Percentiles rank a stretch among this genome's conserved stretches.
Conservation (phyloP, 2,797 vertebrate species). For the Meda fulgida region DNA sequence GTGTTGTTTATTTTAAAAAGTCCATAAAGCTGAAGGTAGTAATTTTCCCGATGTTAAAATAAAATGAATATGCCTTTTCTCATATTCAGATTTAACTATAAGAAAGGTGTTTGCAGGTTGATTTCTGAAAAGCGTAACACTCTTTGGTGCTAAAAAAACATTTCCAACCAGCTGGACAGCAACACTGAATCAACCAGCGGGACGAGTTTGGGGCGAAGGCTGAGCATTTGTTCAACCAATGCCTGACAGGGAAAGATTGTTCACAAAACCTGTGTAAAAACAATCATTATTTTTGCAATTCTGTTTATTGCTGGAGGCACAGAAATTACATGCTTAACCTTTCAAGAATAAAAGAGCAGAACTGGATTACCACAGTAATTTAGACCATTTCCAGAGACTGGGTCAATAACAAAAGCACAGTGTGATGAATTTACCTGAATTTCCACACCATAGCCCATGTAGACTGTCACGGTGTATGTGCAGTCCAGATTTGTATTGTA, state of each 20-base stretch:
- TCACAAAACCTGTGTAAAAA: neutral
- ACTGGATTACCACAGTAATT: slow-evolving; percentile 43
- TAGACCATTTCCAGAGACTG: slow-evolving; percentile 16
- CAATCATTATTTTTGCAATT: slow-evolving; percentile 11
- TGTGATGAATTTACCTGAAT: slow-evolving; percentile 84
- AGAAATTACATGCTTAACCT: slow-evolving; percentile 32
- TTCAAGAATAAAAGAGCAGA: slow-evolving; percentile 29
- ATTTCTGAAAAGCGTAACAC: neutral
- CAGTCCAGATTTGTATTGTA: slow-evolving; percentile 82
- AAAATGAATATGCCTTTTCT: neutral
- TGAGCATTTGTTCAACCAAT: neutral
- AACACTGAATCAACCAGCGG: neutral
- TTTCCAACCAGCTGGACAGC: neutral
- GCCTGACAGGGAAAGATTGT: neutral
- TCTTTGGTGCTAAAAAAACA: neutral
- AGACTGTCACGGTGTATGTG: slow-evolving; percentile 87
- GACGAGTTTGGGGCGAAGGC: neutral
- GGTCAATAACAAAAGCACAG: slow-evolving; percentile 31
- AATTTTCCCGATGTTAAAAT: neutral
- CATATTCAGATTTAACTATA: neutral
- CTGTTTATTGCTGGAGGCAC: neutral
- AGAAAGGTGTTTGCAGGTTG: neutral
- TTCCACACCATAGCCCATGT: slow-evolving; percentile 92
- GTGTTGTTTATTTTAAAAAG: neutral
- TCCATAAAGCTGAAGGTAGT: neutral